Base-by-base conservation (phyloP, 2,113 vertebrate species). In the Cepphus grylle region DNA sequence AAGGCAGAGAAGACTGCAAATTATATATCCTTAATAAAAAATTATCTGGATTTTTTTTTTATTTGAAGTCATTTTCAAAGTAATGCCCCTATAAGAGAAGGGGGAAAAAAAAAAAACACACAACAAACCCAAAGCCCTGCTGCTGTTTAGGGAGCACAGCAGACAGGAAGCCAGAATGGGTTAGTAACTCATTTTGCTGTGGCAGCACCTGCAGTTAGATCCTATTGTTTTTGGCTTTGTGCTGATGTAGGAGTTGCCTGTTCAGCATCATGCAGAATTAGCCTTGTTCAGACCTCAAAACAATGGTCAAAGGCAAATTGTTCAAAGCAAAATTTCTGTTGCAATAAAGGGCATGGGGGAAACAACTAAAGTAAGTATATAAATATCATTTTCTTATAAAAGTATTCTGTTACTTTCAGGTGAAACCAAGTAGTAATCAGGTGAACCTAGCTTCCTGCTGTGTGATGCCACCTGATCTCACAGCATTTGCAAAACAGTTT, bases 371-470 rank as follows among this genome's bases (percentile, higher is more conserved):
- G 5, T 58, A 71, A 66, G n/a, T 71, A n/a, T 3, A 2, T 63
- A 19, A 26, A 14, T 26, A 5, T 34, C 49, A 69, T 90, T 42
- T 67, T 76, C 65, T 94, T 53, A 88, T 10, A 17, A 21, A 88
- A 70, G 12, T 62, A 15, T 83, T 93, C 66, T 94, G 67, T 89
- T 59, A 50, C 50, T 96, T 97, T 49, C 87, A 99, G 99, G 98
- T 99, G 84, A 99, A 99, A 95, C 99, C 99, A 86, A 99, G 98
- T 96, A 99, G 99, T 97, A 99, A 99, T 97, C 99, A 99, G 98
- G 99, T 99, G 71, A 99, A 99, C 96, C 98, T 99, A 69, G 99
- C 99, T 47, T 99, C 99, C 59, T 99, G 99, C 97, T 99, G 99
- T 92, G 99, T 99, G 96, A 99, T 99, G 99, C 99, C 99, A 82